Conservation (phyloP, 2,888 invertebrate genomes). For the Antheraea yamamai region DNA sequence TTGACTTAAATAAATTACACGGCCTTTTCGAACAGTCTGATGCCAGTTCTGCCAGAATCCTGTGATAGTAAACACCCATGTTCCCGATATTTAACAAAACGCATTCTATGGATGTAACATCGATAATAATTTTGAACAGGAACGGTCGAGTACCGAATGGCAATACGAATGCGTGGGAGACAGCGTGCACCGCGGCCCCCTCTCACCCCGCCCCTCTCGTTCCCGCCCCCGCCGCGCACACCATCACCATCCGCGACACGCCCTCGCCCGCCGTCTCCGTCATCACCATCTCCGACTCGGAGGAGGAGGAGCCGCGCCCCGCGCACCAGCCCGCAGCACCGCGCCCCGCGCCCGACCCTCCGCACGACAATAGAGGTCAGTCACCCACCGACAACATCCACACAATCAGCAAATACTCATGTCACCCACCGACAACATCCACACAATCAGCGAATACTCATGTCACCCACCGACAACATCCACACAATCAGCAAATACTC, state of each 20-base stretch:
- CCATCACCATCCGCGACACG: constrained; percentile 96
- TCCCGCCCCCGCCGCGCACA: constrained; percentile 83
- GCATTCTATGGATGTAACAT: too few species aligned
- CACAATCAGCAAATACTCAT: background rate
- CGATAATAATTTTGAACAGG: constrained; percentile 25
- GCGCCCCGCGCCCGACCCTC: constrained; percentile 34
- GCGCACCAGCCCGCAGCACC: constrained; percentile 30
- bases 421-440: too few species aligned
- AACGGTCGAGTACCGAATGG: constrained; percentile 33
- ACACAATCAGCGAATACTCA: too few species aligned
- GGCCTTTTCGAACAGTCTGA: too few species aligned
- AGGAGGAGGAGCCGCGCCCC: constrained; percentile 85
- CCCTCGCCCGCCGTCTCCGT: constrained; percentile 97
- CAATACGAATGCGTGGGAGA: constrained; percentile 34
- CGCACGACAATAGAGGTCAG: constrained; percentile 51
- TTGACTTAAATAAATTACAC: too few species aligned
- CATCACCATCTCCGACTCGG: constrained; percentile 93
- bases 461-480: too few species aligned
- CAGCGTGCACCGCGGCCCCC: constrained; percentile 26
- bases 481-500: too few species aligned
- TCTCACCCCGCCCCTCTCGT: constrained; percentile 18
- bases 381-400: background rate
- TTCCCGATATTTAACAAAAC: too few species aligned
- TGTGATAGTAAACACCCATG: too few species aligned
- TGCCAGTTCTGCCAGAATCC: too few species aligned